Base-by-base conservation (phyloP, 2,113 vertebrate genomes). In the Xenopus laevis region DNA sequence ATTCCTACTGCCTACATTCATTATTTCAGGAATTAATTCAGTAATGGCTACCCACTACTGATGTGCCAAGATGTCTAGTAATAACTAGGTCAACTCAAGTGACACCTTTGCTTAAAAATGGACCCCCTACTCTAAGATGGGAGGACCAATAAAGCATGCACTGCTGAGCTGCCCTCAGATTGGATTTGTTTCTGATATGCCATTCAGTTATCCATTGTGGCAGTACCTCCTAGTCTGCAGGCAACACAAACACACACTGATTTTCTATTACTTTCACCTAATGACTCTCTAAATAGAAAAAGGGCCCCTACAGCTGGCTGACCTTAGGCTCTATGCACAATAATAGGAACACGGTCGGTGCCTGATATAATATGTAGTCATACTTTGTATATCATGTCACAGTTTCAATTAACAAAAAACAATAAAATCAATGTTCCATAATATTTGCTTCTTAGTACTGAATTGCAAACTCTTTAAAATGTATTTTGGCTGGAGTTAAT, bases 251-350 rank as follows among this genome's bases (percentile, higher is more conserved):
- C 53, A 55, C 53, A 55, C 17, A 55, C 53, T 55, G 53, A n/a
- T 55, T 55, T 55, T 55, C 53, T n/a, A 55, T 55, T 55, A 55
- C 16, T 8, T 7, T 55, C 53, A 55, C 17, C 53, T n/a, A 16
- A 55, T n/a, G 17, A 9, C 17, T n/a, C 53, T 55, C 17, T 7
- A n/a, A 55, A 55, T n/a, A n/a, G 16, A 55, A n/a, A 55, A 55
- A 55, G 9, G 17, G 16, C 53, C 53, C 53, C 53, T 55, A n/a
- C 53, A 55, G 53, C 17, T 55, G 15, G 17, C 17, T 55, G 53
- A 55, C 53, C 53, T 55, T 55, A 55, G 53, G 53, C 53, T 55
- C 17, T n/a, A n/a, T 55, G 17, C 53, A n/a, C 53, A 55, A n/a
- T 55, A n/a, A 55, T 55, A 55, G 53, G 15, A 55, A 55, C 53